These are phyloP conservation scores for Spodoptera picta DNA, from an alignment of 2,888 invertebrate species.

Conservation along the genomic window DNA sequence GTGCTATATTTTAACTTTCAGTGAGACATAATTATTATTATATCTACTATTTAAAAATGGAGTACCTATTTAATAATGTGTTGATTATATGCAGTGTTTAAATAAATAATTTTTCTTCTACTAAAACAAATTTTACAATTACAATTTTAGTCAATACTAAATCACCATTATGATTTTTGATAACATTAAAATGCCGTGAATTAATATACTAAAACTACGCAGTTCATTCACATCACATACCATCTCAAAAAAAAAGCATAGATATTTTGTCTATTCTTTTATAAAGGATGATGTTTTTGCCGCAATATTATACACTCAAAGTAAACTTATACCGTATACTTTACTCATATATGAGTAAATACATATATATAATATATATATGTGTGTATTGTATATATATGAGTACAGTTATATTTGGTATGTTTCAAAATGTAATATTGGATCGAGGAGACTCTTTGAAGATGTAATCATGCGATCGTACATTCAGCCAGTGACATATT, in stretches of 20 bases:
- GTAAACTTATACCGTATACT: not conserved
- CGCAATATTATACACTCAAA: conserved; percentile 17
- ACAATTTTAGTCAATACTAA: too few species aligned
- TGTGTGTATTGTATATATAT: not conserved
- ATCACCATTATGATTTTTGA: too few species aligned
- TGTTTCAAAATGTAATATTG: conserved; percentile 32
- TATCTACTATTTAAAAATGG: too few species aligned
- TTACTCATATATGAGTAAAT: conserved; percentile 2
- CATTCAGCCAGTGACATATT: conserved; percentile 20
- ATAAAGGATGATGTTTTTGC: not conserved
- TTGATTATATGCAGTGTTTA: too few species aligned
- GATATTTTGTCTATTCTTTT: not conserved
- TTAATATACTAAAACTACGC: too few species aligned
- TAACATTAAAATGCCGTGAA: too few species aligned
- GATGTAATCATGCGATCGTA: conserved; percentile 30
- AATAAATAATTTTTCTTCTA: too few species aligned
- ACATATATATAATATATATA: not conserved
- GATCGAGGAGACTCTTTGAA: conserved; percentile 37
- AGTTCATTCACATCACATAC: not conserved
- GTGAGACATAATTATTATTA: too few species aligned
- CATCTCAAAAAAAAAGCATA: not conserved
- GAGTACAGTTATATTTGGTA: conserved; percentile 7
- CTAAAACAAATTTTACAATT: too few species aligned
- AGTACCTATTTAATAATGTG: too few species aligned
- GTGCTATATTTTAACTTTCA: too few species aligned